These are phyloP conservation scores for Drosophila cardini DNA, from an alignment of 1,140 invertebrate genomes.

Conservation along the genomic window DNA sequence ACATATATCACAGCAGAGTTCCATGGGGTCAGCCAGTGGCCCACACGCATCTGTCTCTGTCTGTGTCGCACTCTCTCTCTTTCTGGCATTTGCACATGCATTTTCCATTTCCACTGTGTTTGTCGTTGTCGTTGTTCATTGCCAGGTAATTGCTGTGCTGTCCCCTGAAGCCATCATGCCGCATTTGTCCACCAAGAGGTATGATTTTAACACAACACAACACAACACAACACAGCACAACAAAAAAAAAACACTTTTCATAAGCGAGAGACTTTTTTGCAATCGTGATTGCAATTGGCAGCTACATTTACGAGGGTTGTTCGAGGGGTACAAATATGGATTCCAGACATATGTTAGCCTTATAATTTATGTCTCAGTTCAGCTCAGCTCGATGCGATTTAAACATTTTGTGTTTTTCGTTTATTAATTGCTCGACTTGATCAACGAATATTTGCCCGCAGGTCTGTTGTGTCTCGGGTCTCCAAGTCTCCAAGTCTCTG, in stretches of 20 bases:
- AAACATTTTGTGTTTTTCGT: constrained; percentile 46
- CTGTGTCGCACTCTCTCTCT: constrained; percentile 7
- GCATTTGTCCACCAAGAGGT: constrained; percentile 76
- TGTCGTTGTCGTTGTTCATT: constrained; percentile 36
- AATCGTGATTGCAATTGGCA: constrained; percentile 80
- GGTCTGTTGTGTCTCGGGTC: constrained; percentile 33
- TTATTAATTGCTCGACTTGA: constrained; percentile 73
- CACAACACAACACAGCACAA: constrained; percentile 15
- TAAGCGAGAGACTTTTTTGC: constrained; percentile 44
- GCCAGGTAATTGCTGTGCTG: constrained; percentile 73
- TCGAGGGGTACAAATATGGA: constrained; percentile 10
- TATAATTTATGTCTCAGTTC: constrained; percentile 73
- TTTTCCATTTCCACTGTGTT: neutral
- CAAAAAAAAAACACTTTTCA: constrained; percentile 26
- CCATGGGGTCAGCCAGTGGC: constrained; percentile 65
- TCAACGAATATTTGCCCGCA: constrained; percentile 53
- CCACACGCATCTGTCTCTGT: constrained; percentile 55
- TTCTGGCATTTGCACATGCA: constrained; percentile 38
- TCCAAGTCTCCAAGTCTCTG: constrained; percentile 1
- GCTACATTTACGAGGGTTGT: constrained; percentile 9
- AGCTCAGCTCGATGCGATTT: constrained; percentile 65
- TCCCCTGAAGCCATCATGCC: constrained; percentile 79
- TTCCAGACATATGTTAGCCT: constrained; percentile 76
- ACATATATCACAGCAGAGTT: constrained; percentile 74
- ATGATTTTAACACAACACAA: constrained; percentile 64